Evolutionary conservation across 1,140 invertebrate genomes (phyloP).

Genomic region (Bombus confusus): DNA sequence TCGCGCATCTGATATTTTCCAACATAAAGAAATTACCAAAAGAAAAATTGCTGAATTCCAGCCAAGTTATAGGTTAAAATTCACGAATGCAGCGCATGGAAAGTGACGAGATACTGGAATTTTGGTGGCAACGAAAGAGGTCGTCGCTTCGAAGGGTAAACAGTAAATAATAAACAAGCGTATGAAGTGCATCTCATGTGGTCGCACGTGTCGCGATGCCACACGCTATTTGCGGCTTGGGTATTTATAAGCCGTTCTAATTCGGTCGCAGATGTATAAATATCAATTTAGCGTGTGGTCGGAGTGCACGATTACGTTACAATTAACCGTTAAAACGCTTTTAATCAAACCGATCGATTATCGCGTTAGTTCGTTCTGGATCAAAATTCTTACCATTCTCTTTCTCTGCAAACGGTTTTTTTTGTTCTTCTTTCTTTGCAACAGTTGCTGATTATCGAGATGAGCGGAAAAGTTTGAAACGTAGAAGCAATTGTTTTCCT

Average conservation of each 20-base stretch:
- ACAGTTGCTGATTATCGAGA: too few relatives aligned
- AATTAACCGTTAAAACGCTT: neutral
- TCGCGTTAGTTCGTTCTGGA: neutral
- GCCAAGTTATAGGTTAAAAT: neutral
- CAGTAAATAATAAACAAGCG: slow-evolving; percentile 50
- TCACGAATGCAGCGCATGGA: neutral
- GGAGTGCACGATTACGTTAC: slow-evolving; percentile 19
- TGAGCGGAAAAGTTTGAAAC: too few relatives aligned
- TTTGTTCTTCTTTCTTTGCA: too few relatives aligned
- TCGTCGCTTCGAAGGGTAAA: slow-evolving; percentile 19
- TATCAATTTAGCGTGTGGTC: slow-evolving; percentile 56
- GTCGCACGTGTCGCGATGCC: slow-evolving; percentile 34
- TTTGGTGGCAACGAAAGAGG: neutral
- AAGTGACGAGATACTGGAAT: neutral
- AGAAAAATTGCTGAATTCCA: too few relatives aligned
- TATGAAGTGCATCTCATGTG: slow-evolving; percentile 35
- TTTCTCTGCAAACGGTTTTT: too few relatives aligned
- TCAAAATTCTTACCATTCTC: neutral
- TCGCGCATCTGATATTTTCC: too few relatives aligned
- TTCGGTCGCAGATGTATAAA: slow-evolving; percentile 51
- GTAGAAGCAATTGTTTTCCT: too few relatives aligned
- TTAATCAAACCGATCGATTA: neutral
- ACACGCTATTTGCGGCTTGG: slow-evolving; percentile 45
- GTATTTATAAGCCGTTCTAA: slow-evolving; percentile 46
- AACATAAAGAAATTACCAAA: too few relatives aligned